Conservation (phyloP, 2,113 vertebrate genomes). For the Pygoscelis adeliae region DNA sequence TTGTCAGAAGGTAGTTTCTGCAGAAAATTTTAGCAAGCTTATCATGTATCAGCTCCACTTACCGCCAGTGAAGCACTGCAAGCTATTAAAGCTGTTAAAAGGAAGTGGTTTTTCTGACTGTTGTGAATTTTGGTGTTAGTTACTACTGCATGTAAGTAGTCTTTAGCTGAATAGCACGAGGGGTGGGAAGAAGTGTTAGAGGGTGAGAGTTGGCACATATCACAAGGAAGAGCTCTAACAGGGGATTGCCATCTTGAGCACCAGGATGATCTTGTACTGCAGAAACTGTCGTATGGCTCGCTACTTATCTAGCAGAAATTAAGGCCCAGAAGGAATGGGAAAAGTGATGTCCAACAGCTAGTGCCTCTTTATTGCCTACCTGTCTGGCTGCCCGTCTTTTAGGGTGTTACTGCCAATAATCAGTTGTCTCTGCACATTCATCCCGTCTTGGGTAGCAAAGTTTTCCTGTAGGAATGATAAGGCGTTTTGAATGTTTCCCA, state of each 20-base stretch:
- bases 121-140: background rate
- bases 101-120: background rate
- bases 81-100: slow-evolving; percentile 25
- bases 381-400: background rate
- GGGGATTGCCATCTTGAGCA: background rate
- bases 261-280: background rate
- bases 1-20: background rate
- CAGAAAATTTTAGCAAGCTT: background rate
- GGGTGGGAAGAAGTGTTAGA: background rate
- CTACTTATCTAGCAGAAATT: background rate
- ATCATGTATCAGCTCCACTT: background rate
- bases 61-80: background rate
- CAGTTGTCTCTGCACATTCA: background rate
- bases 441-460: background rate
- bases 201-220: background rate
- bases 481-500: background rate
- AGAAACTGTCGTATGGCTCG: background rate
- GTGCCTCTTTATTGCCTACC: background rate
- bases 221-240: background rate
- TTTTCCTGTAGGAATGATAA: background rate
- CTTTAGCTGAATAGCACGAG: background rate
- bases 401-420: background rate
- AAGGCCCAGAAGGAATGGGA: background rate
- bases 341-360: background rate
- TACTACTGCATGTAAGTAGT: background rate